Evolutionary conservation across 2,113 vertebrate genomes (phyloP).

Genomic region (Petroica traversi): DNA sequence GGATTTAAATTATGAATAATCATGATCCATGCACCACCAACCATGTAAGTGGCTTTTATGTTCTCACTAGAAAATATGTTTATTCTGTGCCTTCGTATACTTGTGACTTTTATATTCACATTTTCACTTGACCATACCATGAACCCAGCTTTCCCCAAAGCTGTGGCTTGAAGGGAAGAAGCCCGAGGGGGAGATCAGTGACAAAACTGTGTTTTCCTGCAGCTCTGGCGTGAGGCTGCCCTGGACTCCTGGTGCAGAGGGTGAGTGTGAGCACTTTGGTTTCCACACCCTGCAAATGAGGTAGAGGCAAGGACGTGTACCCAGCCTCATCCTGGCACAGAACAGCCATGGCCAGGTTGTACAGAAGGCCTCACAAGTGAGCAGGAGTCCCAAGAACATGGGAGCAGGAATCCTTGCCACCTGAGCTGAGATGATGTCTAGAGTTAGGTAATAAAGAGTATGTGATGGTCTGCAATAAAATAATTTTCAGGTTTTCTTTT

Average conservation of each 20-base stretch:
- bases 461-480: not conserved
- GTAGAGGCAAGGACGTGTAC: accelerated
- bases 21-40: not conserved
- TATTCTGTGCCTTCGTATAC: not conserved
- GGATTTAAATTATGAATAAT: not conserved
- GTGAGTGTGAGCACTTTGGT: not conserved
- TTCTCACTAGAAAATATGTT: not conserved
- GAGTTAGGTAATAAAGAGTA: not conserved
- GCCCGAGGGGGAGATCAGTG: not conserved
- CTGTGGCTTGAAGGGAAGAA: not conserved
- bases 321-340: not conserved
- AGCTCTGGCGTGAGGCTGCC: not conserved
- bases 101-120: not conserved
- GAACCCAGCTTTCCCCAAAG: not conserved
- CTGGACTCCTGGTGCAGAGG: not conserved
- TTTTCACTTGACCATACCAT: not conserved
- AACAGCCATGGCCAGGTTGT: not conserved
- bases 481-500: not conserved
- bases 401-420: not conserved
- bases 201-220: not conserved
- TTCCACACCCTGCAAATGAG: not conserved
- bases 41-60: not conserved
- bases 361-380: not conserved
- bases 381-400: not conserved
- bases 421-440: not conserved